Conservation (phyloP, 1,140 invertebrate species). For the Parapsyche elsis region DNA sequence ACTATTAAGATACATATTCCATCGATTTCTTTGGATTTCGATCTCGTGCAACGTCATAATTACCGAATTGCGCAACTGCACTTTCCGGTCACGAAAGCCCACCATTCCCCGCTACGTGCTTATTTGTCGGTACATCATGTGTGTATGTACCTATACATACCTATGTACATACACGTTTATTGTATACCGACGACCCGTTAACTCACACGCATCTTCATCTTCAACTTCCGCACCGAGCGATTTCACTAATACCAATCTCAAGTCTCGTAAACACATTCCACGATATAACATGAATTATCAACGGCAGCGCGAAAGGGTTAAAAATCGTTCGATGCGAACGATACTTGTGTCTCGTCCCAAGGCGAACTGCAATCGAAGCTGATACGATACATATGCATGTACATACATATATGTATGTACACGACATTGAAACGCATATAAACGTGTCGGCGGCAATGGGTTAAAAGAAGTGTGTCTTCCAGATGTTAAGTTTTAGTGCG, state of each 20-base stretch:
- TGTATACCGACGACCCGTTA: no score
- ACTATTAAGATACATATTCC: no score
- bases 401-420: not conserved
- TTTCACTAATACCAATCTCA: no score
- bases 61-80: constrained; percentile 21
- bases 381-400: not conserved
- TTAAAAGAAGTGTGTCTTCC: not conserved
- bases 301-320: not conserved
- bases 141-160: not conserved
- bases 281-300: no score
- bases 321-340: not conserved
- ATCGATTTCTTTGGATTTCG: no score
- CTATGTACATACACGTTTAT: not conserved
- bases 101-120: constrained; percentile 14
- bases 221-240: no score
- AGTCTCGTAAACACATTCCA: no score
- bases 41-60: constrained; percentile 8
- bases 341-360: not conserved
- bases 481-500: not conserved
- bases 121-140: not conserved
- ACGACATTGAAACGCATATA: no score
- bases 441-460: no score
- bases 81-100: constrained; percentile 33
- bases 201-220: no score
- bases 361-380: constrained; percentile 21